Percentiles rank a stretch among this genome's conserved stretches.
These are phyloP conservation scores for Scomber scombrus DNA, from an alignment of 2,113 vertebrate species.

Conservation along the genomic window DNA sequence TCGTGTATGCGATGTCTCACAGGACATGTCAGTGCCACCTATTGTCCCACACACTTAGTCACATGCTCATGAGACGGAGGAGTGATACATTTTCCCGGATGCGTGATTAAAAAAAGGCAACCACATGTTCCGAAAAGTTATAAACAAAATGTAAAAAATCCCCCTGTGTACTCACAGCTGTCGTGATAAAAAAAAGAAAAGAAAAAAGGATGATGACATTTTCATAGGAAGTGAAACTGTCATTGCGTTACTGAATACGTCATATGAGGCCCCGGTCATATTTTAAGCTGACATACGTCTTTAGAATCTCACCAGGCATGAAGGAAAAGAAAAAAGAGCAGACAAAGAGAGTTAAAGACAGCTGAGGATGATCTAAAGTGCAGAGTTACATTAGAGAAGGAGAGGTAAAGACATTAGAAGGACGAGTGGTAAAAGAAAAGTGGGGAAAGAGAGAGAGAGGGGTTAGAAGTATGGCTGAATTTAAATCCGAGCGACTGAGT, in stretches of 20 bases:
- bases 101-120: background rate
- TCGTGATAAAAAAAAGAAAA: conserved; percentile 17
- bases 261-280: background rate
- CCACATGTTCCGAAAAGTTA: conserved; percentile 45
- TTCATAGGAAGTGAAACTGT: conserved; percentile 33
- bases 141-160: conserved; percentile 13
- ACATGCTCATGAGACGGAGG: conserved; percentile 25
- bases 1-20: background rate
- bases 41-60: conserved; percentile 8
- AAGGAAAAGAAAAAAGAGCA: conserved; percentile 6
- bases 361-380: conserved; percentile 49
- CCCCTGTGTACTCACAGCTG: conserved; percentile 19
- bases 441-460: conserved; percentile 55
- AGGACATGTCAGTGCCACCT: background rate
- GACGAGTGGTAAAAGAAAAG: conserved; percentile 38
- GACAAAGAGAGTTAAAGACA: background rate
- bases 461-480: conserved; percentile 67
- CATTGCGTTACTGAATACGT: background rate
- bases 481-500: conserved; percentile 79
- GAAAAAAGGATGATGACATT: conserved; percentile 14
- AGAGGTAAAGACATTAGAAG: conserved; percentile 71
- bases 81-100: background rate
- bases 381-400: conserved; percentile 42
- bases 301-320: background rate
- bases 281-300: too few relatives aligned